Evolutionary conservation across 2,797 vertebrate species (phyloP).

Genomic region (Poliocrania exsul): DNA sequence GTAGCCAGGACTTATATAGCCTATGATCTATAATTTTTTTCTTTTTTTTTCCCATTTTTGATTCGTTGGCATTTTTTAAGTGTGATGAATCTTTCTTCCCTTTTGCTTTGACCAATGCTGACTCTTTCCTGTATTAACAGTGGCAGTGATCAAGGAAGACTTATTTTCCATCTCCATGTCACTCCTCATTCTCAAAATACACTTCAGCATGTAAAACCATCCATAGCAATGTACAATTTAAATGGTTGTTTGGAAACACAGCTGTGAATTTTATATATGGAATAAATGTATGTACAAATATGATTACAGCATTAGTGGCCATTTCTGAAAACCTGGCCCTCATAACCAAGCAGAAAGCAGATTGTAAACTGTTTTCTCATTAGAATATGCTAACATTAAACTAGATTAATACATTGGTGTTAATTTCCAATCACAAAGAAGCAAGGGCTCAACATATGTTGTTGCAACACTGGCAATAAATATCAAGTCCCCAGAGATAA

Average conservation of each 20-base stretch:
- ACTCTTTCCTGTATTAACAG: not conserved
- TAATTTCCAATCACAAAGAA: slow-evolving; percentile 27
- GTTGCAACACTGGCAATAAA: not conserved
- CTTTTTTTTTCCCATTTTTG: no score
- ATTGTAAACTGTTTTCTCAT: slow-evolving; percentile 16
- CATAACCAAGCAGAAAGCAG: not conserved
- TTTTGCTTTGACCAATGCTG: not conserved
- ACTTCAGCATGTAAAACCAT: not conserved
- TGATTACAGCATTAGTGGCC: not conserved
- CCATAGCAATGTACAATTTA: not conserved
- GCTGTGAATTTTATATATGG: not conserved
- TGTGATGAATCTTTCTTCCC: not conserved
- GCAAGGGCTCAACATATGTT: not conserved
- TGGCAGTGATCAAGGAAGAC: not conserved
- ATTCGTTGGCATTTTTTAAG: not conserved
- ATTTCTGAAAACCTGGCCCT: not conserved
- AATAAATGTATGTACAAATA: not conserved
- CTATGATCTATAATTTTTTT: not conserved
- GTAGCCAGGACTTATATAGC: not conserved
- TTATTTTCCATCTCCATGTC: not conserved
- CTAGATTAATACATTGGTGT: not conserved
- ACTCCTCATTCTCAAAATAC: not conserved
- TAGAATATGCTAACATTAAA: not conserved
- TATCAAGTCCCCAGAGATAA: not conserved
- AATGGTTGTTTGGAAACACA: not conserved